phyloP scores from a whole-genome alignment of 1,140 invertebrate species.

The Drosophila nigrodunni region DNA sequence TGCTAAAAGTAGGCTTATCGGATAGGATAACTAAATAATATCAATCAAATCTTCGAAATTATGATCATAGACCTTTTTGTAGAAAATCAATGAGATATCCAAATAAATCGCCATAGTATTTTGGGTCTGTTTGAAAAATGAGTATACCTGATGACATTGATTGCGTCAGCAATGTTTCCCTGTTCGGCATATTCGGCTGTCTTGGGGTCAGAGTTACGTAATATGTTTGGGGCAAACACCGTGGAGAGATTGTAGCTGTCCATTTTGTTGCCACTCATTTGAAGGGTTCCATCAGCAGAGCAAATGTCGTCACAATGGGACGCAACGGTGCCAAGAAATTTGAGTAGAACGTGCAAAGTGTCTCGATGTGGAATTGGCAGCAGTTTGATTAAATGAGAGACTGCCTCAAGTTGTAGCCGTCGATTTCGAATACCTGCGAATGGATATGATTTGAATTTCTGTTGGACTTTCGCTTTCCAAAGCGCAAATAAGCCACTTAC shows the following conservation, averaged over 20 bases:
- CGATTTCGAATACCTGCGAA: slow-evolving; percentile 91
- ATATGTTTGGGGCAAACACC: slow-evolving; percentile 96
- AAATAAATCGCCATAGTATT: too few relatives aligned
- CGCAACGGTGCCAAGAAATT: slow-evolving; percentile 92
- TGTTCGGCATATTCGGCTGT: slow-evolving; percentile 61
- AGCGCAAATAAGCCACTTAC: slow-evolving; percentile 86
- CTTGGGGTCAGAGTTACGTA: slow-evolving; percentile 89
- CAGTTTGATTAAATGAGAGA: slow-evolving; percentile 93
- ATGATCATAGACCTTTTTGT: too few relatives aligned
- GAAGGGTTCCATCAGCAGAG: slow-evolving; percentile 46
- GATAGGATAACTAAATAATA: too few relatives aligned
- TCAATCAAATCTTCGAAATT: too few relatives aligned
- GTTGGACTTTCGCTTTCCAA: slow-evolving; percentile 7
- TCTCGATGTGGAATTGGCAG: slow-evolving; percentile 94
- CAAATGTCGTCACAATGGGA: slow-evolving; percentile 84
- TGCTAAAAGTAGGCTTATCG: too few relatives aligned
- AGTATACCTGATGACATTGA: slow-evolving; percentile 90
- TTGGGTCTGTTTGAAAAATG: too few relatives aligned
- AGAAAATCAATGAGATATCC: too few relatives aligned
- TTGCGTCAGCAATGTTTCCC: slow-evolving; percentile 88
- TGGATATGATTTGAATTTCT: neutral
- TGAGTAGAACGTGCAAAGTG: slow-evolving; percentile 92
- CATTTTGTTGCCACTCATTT: slow-evolving; percentile 93
- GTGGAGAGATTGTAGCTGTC: slow-evolving; percentile 95
- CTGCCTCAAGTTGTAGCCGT: slow-evolving; percentile 91